Base-by-base conservation (phyloP, 2,797 vertebrate genomes). In the Harpagifer antarcticus region DNA sequence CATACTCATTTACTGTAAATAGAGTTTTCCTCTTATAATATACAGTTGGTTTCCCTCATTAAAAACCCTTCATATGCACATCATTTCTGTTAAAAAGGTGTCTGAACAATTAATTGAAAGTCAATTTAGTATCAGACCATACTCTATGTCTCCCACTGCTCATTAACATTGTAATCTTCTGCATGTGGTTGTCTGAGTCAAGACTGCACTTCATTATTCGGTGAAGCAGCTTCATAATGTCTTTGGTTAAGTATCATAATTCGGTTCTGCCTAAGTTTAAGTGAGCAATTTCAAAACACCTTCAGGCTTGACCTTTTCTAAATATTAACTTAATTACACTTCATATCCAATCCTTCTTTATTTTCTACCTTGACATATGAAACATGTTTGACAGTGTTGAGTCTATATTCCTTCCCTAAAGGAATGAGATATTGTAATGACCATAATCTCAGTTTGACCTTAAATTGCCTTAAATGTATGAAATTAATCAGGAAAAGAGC, bases 151-250 rank as follows among this genome's bases (percentile, higher is more conserved):
- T 53, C 11, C 10, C 33, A 50, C 15, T 23, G 16, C 62, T 45
- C 19, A 67, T 27, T 49, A 27, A 20, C 49, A 17, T 23, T 67
- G 61, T 9, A 5, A 57, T 66, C 69, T 70, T 11, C 2, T 1
- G 17, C 31, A 40, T 31, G 20, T 66, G 49, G 58, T 53, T 61
- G 66, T 55, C 55, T 54, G 3, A 62, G 20, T 76, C 27, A 64
- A 48, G 44, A 23, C 19, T 19, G 9, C n/a, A 9, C 23, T 69
- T 64, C 14, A 74, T 76, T 82, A 68, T 76, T 52, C 33, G 66
- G 33, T 48, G 16, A 66, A 4, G 59, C 23, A 42, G 37, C 10
- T 40, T 48, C 27, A 62, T 71, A 72, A 70, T 75, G 68, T 82
- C 14, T 43, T 43, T 61, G 15, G 49, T 31, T 63, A 16, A n/a